phyloP scores from a whole-genome alignment of 2,113 vertebrate genomes.

The Chaetops frenatus region DNA sequence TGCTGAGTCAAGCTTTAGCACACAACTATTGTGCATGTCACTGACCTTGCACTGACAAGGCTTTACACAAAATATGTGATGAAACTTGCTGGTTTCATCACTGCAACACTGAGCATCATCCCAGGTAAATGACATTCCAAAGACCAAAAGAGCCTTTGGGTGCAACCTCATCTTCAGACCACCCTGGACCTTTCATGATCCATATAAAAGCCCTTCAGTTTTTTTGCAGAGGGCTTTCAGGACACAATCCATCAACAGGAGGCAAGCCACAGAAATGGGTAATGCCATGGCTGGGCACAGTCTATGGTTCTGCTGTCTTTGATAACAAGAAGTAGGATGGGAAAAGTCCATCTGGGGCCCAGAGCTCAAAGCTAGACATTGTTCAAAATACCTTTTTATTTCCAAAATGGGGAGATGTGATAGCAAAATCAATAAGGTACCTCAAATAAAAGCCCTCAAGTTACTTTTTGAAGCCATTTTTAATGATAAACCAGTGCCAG shows the following conservation, averaged over 20 bases:
- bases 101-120: not conserved
- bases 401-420: not conserved
- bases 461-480: not conserved
- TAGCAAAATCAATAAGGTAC: not conserved
- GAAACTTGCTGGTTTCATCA: not conserved
- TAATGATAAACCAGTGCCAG: not conserved
- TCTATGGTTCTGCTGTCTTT: not conserved
- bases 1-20: not conserved
- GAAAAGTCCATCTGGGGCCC: not conserved
- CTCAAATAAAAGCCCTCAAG: not conserved
- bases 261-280: not conserved
- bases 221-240: not conserved
- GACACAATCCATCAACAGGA: not conserved
- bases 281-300: accelerated
- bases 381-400: not conserved
- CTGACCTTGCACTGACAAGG: not conserved
- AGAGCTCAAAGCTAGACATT: not conserved
- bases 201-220: not conserved
- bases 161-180: not conserved
- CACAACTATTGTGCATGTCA: not conserved
- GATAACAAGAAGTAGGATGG: not conserved
- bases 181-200: not conserved
- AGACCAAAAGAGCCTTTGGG: not conserved
- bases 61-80: not conserved
- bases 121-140: not conserved